Base-by-base conservation (phyloP, 2,113 vertebrate species). In the Odocoileus virginianus region DNA sequence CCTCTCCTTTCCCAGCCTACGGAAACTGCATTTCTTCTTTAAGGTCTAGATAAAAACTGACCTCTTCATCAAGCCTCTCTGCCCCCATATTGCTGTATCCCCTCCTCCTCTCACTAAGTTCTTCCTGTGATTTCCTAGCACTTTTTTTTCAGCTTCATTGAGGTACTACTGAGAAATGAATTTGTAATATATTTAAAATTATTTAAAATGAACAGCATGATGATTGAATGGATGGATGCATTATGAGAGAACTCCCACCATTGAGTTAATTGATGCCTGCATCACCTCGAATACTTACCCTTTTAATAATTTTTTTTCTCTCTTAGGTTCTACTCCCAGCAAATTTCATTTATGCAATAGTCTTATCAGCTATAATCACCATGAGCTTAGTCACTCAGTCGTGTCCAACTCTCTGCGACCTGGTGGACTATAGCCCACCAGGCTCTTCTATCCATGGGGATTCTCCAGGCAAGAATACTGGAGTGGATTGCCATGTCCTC, bases 71-170 rank as follows among this genome's bases (percentile, higher is more conserved):
- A 82, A 64, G 40, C 52, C 47, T 78, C 71, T 60, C 54, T 55
- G 16, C 21, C 50, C 52, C 36, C 71, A 1, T 9, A 21, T 64
- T 2, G 1, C 61, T 10, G 0, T 50, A 27, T 3, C 19, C 23
- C 12, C 19, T 36, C 47, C 25, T 87, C 57, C 13, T 21, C 52
- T 87, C 16, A 9, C 40, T 54, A 57, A 17, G 30, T 61, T 82
- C 76, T 67, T 94, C 43, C 54, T 19, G 17, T 71, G 85, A 58
- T 55, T 45, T 84, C 13, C 14, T 82, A 28, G 7, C 13, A n/a
- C 16, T 19, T 67, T 36, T 0, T 33, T 36, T 17, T 52, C 40
- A 47, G 50, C 25, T 47, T 64, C 17, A 30, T 7, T 36, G 47
- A 64, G 50, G 11, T 67, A 8, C 21, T 27, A 30, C 13, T 61